phyloP scores from a whole-genome alignment of 1,140 invertebrate species.

The Drosophila persimilis region DNA sequence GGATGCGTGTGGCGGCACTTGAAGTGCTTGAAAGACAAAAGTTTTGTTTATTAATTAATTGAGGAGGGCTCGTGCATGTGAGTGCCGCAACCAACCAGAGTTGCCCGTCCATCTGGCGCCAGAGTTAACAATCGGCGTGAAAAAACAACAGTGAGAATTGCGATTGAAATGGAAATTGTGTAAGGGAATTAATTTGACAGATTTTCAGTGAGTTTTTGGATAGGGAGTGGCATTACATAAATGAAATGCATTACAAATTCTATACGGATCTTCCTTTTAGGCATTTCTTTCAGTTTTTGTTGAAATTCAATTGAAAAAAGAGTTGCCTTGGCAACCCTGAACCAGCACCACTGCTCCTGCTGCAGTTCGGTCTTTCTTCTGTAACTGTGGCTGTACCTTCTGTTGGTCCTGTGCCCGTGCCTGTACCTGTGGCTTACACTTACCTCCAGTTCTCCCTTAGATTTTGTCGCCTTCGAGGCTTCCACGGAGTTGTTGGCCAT shows the following conservation, averaged over 20 bases:
- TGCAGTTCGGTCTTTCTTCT: not conserved
- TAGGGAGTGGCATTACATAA: too few relatives aligned
- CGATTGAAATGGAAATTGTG: too few relatives aligned
- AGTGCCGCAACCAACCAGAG: constrained; percentile 11
- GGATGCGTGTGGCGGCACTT: constrained; percentile 15
- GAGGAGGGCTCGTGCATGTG: constrained; percentile 53
- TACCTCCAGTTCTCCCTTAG: constrained; percentile 21
- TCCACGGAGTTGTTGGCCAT: constrained; percentile 36
- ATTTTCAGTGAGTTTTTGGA: not conserved
- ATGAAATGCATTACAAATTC: too few relatives aligned
- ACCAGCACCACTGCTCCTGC: not conserved
- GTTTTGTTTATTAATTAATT: constrained; percentile 81
- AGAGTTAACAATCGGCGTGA: constrained; percentile 5
- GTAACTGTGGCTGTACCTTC: not conserved
- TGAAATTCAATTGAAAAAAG: not conserved
- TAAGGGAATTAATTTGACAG: too few relatives aligned
- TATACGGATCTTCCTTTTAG: too few relatives aligned
- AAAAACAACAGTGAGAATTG: too few relatives aligned
- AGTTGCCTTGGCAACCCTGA: not conserved
- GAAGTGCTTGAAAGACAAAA: constrained; percentile 47
- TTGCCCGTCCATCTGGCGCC: not conserved
- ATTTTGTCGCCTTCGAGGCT: constrained; percentile 35
- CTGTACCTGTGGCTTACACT: constrained; percentile 1
- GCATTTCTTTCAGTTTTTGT: too few relatives aligned
- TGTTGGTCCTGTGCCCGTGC: not conserved